phyloP scores from a whole-genome alignment of 2,113 vertebrate genomes.

The Euleptes europaea region DNA sequence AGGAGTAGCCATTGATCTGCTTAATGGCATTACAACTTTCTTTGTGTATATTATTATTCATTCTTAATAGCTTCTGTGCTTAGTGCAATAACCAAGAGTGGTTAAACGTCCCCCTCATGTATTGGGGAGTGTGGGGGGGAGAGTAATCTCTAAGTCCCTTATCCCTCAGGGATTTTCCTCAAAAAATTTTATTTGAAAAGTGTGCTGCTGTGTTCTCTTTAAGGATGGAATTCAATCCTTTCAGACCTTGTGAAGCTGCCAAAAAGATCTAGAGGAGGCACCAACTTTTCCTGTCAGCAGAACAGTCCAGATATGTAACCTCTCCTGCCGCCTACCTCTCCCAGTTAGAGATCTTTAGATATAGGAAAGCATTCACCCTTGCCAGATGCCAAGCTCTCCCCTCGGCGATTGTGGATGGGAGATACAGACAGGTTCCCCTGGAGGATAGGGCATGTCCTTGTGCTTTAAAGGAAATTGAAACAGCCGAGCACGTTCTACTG shows the following conservation, averaged over 20 bases:
- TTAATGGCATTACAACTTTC: neutral
- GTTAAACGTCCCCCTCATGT: neutral
- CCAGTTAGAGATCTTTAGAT: no score
- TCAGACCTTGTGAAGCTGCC: neutral
- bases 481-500: no score
- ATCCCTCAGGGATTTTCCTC: neutral
- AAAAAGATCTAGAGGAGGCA: no score
- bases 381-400: no score
- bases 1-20: neutral
- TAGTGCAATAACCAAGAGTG: neutral
- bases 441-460: no score
- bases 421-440: no score
- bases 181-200: neutral
- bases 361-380: no score
- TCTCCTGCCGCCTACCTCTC: no score
- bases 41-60: neutral
- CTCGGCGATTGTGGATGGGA: no score
- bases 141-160: neutral
- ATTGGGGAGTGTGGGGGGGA: neutral
- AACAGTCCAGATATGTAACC: no score
- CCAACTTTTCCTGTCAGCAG: no score
- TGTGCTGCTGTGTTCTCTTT: neutral
- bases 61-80: neutral
- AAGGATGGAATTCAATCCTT: neutral
- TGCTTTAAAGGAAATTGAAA: no score